These are phyloP conservation scores for Toxotes chatareus DNA, from an alignment of 2,113 vertebrate genomes.

Conservation along the genomic window DNA sequence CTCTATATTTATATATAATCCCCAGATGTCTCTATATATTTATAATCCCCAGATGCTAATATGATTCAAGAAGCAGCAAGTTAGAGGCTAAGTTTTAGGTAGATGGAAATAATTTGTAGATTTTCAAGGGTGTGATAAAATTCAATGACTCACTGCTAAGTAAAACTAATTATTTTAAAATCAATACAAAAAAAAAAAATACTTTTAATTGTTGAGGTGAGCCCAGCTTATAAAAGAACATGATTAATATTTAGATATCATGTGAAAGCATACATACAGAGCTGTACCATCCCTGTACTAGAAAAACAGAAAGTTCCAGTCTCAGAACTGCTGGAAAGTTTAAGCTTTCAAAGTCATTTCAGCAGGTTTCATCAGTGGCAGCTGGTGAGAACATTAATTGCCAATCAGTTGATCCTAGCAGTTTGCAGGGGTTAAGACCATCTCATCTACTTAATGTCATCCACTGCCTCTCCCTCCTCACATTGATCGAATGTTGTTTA, in stretches of 20 bases:
- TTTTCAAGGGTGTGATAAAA: not conserved
- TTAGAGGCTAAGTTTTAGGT: not conserved
- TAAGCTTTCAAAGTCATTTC: slow-evolving; percentile 63
- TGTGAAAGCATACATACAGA: not conserved
- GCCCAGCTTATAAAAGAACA: not conserved
- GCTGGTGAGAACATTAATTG: slow-evolving; percentile 70
- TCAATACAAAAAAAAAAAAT: not conserved
- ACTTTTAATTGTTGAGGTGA: not conserved
- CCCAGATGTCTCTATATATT: too few relatives aligned
- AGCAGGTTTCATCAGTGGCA: slow-evolving; percentile 59
- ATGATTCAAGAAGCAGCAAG: not conserved
- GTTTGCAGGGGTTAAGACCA: slow-evolving; percentile 73
- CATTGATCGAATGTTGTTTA: slow-evolving; percentile 77
- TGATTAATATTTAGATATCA: not conserved
- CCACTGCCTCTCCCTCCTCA: slow-evolving; percentile 52
- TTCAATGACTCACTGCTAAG: not conserved
- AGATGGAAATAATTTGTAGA: not conserved
- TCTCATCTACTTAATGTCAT: slow-evolving; percentile 76
- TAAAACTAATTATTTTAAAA: not conserved
- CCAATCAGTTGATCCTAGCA: slow-evolving; percentile 72
- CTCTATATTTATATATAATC: too few relatives aligned
- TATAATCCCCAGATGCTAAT: too few relatives aligned
- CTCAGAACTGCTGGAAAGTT: slow-evolving; percentile 30
- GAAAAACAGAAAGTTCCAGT: not conserved
- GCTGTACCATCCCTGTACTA: not conserved